Evolutionary conservation across 2,113 vertebrate genomes (phyloP).

Genomic region (Grallaria varia): DNA sequence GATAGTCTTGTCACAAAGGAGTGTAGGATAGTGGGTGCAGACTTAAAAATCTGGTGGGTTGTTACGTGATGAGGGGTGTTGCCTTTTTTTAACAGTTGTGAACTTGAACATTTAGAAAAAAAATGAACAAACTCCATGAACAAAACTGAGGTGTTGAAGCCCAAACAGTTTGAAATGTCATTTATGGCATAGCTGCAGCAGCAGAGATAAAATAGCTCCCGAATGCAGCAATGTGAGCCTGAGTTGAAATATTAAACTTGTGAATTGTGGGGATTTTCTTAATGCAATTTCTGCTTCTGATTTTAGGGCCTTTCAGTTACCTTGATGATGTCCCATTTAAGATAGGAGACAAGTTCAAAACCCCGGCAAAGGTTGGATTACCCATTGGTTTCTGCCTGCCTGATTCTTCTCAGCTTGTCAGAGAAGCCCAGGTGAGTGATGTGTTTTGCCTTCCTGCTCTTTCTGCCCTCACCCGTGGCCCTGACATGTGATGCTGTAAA

Average conservation of each 20-base stretch:
- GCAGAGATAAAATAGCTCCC: background rate
- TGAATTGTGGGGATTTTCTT: background rate
- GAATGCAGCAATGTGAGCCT: background rate
- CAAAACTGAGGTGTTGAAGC: background rate
- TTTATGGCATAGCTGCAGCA: background rate
- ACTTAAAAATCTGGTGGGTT: background rate
- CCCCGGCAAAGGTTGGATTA: constrained; percentile 91
- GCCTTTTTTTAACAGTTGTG: background rate
- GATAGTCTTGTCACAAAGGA: background rate
- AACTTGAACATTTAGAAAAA: background rate
- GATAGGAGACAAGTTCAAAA: constrained; percentile 93
- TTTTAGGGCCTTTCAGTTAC: constrained; percentile 91
- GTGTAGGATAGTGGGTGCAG: background rate
- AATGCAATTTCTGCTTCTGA: constrained; percentile 26
- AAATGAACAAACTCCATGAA: too few relatives aligned
- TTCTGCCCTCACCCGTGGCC: background rate
- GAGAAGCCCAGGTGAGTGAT: constrained; percentile 81
- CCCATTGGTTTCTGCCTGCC: constrained; percentile 90
- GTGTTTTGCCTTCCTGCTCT: background rate
- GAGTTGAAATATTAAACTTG: fast-evolving
- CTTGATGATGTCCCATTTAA: constrained; percentile 98
- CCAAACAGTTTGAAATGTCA: background rate
- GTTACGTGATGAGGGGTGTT: background rate
- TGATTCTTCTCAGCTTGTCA: constrained; percentile 80
- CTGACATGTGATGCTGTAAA: background rate